Evolutionary conservation across 1,140 invertebrate species (phyloP).

Genomic region (Calephelis virginiensis): DNA sequence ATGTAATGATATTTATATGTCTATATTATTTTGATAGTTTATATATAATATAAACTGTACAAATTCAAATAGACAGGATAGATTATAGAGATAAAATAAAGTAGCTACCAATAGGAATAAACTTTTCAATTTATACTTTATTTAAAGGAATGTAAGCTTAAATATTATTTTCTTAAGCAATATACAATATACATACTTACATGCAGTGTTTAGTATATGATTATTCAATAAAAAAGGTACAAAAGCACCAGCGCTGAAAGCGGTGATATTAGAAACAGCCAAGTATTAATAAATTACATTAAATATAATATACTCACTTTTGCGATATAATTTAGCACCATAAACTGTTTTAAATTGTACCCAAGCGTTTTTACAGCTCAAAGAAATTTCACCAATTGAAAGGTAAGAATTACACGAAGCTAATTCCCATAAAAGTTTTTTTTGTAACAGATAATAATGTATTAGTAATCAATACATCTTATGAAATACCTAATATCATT

Average conservation of each 20-base stretch:
- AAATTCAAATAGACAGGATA: too few species aligned
- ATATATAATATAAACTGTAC: too few species aligned
- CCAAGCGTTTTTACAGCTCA: conserved; percentile 3
- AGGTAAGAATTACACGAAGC: not conserved
- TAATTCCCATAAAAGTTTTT: not conserved
- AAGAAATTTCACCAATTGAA: not conserved
- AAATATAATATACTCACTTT: conserved; percentile 11
- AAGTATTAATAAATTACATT: not conserved
- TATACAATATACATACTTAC: not conserved
- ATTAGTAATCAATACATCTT: not conserved
- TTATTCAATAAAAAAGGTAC: not conserved
- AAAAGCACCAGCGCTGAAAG: not conserved
- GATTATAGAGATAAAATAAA: not conserved
- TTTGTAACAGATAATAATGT: too few species aligned
- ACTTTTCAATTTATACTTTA: not conserved
- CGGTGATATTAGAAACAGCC: conserved; percentile 3
- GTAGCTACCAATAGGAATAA: not conserved
- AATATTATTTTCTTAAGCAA: not conserved
- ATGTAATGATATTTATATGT: too few species aligned
- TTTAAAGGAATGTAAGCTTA: not conserved
- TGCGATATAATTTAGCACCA: conserved; percentile 4
- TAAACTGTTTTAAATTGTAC: conserved; percentile 7
- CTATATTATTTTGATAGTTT: too few species aligned
- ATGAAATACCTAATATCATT: not conserved
- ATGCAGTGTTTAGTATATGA: conserved; percentile 4